These are phyloP conservation scores for Xestia sexstrigata DNA, from an alignment of 2,888 invertebrate genomes.

Conservation along the genomic window DNA sequence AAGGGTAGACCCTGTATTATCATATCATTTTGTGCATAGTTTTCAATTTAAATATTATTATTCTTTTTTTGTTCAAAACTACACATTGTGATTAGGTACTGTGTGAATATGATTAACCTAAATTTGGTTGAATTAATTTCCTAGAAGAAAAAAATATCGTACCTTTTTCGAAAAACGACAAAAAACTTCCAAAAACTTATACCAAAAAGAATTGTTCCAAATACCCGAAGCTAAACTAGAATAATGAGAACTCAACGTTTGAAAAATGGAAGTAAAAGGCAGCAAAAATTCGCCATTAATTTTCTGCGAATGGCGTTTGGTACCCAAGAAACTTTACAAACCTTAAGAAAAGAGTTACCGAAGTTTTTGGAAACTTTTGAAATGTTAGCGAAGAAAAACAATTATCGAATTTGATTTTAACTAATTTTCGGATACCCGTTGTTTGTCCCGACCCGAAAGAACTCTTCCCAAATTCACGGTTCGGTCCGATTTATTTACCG, in stretches of 20 bases:
- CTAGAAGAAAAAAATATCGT: constrained; percentile 3
- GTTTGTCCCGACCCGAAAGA: constrained; percentile 34
- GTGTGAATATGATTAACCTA: not conserved
- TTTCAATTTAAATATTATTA: not conserved
- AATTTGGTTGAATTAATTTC: constrained; percentile 4
- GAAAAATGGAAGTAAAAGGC: constrained; percentile 73
- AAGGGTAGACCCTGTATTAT: too few relatives aligned
- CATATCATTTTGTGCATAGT: not conserved
- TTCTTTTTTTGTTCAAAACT: not conserved
- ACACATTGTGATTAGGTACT: not conserved
- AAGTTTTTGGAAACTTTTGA: constrained; percentile 73
- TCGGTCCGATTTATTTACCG: constrained; percentile 44
- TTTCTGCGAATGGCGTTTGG: constrained; percentile 84
- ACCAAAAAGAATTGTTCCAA: constrained; percentile 56
- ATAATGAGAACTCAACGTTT: constrained; percentile 71
- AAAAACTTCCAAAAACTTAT: constrained; percentile 26
- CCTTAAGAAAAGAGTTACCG: constrained; percentile 81
- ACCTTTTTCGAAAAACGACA: not conserved
- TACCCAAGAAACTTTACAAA: constrained; percentile 73
- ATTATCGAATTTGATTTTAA: constrained; percentile 79
- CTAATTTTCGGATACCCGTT: constrained; percentile 66
- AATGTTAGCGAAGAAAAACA: constrained; percentile 80
- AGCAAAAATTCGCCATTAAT: constrained; percentile 81
- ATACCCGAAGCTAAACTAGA: constrained; percentile 55
- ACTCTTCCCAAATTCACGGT: constrained; percentile 28